These are phyloP conservation scores for Phocoena phocoena DNA, from an alignment of 2,113 vertebrate species.

Conservation along the genomic window DNA sequence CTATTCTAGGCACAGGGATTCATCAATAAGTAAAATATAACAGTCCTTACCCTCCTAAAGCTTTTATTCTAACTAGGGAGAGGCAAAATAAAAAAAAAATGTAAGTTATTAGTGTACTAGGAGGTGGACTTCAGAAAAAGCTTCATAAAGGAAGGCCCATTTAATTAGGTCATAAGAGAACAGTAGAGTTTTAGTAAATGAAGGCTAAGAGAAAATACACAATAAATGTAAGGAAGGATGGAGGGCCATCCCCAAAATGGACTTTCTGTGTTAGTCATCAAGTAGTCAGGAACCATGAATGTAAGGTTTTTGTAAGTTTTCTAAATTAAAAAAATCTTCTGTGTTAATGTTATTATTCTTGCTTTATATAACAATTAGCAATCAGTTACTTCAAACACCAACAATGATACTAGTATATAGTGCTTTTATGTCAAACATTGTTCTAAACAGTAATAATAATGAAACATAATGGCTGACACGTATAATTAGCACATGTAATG, in stretches of 20 bases:
- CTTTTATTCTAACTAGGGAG: not conserved
- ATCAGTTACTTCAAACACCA: not conserved
- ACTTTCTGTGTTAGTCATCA: not conserved
- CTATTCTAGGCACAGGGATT: not conserved
- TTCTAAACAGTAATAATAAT: not conserved
- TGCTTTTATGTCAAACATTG: not conserved
- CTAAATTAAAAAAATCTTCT: not conserved
- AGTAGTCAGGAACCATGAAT: not conserved
- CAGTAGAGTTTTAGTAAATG: not conserved
- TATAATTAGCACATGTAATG: not conserved
- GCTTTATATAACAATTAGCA: not conserved
- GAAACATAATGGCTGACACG: not conserved
- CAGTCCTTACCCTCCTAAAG: not conserved
- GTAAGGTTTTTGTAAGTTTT: not conserved
- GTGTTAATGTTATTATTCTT: not conserved
- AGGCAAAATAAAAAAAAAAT: constrained; percentile 7
- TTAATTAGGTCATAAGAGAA: not conserved
- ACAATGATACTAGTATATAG: not conserved
- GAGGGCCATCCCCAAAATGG: not conserved
- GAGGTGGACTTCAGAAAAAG: not conserved
- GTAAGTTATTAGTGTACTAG: not conserved
- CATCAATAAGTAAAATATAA: constrained; percentile 10
- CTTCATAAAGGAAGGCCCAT: not conserved
- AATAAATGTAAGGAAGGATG: not conserved
- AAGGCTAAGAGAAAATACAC: not conserved